These are phyloP conservation scores for Pristionchus pacificus DNA, from an alignment of 1,140 invertebrate genomes.

Conservation along the genomic window DNA sequence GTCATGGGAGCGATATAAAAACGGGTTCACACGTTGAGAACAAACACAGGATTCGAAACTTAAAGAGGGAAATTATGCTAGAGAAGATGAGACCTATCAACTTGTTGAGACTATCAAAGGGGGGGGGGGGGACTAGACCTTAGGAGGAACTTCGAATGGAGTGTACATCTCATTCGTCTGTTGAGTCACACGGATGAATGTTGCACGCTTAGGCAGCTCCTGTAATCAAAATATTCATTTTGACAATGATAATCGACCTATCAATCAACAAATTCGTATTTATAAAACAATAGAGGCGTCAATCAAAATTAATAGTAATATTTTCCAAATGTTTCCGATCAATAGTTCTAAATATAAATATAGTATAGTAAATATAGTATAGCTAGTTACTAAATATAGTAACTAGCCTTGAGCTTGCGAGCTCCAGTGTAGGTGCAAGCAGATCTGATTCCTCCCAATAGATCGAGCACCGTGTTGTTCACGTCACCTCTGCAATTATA, in stretches of 20 bases:
- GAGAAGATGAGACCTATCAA: too few species aligned
- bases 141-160: conserved; percentile 40
- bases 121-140: too few species aligned
- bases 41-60: too few species aligned
- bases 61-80: too few species aligned
- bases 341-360: too few species aligned
- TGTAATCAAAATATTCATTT: conserved; percentile 3
- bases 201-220: conserved; percentile 73
- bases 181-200: conserved; percentile 84
- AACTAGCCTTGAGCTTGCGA: conserved; percentile 67
- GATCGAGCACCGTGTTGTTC: conserved; percentile 75
- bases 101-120: too few species aligned
- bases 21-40: too few species aligned
- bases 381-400: conserved; percentile 1
- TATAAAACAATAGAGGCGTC: background rate
- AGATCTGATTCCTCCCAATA: conserved; percentile 81
- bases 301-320: too few species aligned
- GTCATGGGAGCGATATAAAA: too few species aligned
- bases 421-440: conserved; percentile 90
- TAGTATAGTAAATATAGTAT: too few species aligned
- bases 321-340: too few species aligned
- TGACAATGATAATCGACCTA: background rate
- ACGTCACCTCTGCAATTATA: conserved; percentile 68
- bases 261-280: background rate
- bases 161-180: conserved; percentile 77